A percentile compares a stretch with the other conserved stretches of the same genome.
Evolutionary conservation across 2,113 vertebrate genomes (phyloP).

Genomic region (Origma solitaria): DNA sequence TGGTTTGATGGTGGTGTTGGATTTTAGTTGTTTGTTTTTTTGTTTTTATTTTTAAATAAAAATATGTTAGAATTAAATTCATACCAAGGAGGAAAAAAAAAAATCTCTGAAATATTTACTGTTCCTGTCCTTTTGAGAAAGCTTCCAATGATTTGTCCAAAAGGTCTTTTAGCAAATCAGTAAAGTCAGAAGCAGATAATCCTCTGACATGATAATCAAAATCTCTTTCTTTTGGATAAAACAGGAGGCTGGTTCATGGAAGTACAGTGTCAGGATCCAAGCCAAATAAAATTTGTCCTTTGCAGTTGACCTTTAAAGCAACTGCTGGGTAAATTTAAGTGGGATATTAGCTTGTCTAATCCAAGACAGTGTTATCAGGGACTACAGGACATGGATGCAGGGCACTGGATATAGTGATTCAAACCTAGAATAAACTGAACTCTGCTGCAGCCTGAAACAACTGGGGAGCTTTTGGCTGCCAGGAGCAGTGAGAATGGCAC

Average conservation of each 20-base stretch:
- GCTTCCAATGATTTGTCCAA: background rate
- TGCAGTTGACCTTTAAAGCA: slow-evolving; percentile 42
- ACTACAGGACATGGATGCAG: background rate
- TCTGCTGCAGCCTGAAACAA: background rate
- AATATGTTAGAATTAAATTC: background rate
- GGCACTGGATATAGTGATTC: background rate
- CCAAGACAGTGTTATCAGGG: background rate
- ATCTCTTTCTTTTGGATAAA: slow-evolving; percentile 14
- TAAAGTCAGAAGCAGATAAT: slow-evolving; percentile 6
- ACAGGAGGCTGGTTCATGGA: background rate
- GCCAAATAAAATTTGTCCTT: slow-evolving; percentile 38
- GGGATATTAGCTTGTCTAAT: background rate
- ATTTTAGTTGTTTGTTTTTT: background rate
- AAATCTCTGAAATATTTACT: background rate
- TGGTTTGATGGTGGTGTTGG: background rate
- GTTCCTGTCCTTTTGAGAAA: background rate
- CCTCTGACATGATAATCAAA: slow-evolving; percentile 8
- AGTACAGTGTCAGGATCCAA: background rate
- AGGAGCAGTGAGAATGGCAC: background rate
- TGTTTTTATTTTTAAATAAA: background rate
- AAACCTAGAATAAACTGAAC: background rate
- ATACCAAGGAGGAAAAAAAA: background rate
- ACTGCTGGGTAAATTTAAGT: slow-evolving; percentile 2
- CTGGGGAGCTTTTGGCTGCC: background rate
- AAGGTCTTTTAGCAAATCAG: background rate